Percentiles rank a stretch among this genome's conserved stretches.
These are phyloP conservation scores for Pimpla rufipes DNA, from an alignment of 2,888 invertebrate genomes.

Conservation along the genomic window DNA sequence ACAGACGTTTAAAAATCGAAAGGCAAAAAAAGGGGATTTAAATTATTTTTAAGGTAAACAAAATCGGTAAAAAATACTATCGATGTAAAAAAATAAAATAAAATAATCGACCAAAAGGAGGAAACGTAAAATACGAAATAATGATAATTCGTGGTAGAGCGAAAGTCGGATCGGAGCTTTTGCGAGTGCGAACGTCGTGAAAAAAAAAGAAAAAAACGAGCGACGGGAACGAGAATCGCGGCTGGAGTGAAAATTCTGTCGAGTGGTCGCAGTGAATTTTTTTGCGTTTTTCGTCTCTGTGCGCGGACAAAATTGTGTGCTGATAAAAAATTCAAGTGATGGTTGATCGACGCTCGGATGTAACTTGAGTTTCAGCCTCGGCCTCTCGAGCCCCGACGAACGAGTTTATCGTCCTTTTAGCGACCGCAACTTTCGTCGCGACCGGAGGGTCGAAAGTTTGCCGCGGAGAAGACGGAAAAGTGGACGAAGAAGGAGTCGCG, in stretches of 20 bases:
- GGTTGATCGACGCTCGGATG: background rate
- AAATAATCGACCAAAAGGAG: background rate
- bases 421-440: background rate
- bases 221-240: conserved; percentile 28
- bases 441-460: no score
- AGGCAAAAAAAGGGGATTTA: background rate
- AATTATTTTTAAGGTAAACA: no score
- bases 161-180: background rate
- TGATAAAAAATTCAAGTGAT: background rate
- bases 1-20: background rate
- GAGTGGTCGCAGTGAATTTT: conserved; percentile 5
- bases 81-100: no score
- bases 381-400: background rate
- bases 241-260: conserved; percentile 19
- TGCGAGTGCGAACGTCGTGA: background rate
- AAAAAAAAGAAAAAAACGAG: no score
- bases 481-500: background rate
- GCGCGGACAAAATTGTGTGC: background rate
- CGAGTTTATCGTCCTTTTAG: background rate
- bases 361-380: background rate
- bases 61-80: no score
- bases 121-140: background rate
- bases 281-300: background rate
- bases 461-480: background rate
- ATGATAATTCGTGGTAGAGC: background rate